Percentiles rank a stretch among this genome's conserved stretches.
These are phyloP conservation scores for Emys orbicularis DNA, from an alignment of 2,797 vertebrate genomes.

Conservation along the genomic window DNA sequence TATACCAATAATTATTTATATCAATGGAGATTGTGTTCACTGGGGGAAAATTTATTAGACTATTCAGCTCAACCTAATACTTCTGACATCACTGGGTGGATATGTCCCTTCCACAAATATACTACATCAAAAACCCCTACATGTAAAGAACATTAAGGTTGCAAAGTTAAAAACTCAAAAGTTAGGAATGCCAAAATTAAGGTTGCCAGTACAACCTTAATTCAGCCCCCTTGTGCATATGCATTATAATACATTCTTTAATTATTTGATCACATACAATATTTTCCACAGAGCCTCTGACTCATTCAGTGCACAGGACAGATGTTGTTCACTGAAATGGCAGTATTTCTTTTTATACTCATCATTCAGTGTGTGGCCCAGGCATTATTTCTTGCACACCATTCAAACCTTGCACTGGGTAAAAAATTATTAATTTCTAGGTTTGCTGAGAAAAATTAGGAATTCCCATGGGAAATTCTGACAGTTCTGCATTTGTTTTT, in stretches of 20 bases:
- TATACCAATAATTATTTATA: background rate
- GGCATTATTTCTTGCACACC: constrained; percentile 2
- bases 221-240: background rate
- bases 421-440: constrained; percentile 22
- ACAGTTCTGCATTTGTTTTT: background rate
- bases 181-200: background rate
- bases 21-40: background rate
- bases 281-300: background rate
- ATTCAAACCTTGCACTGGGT: background rate
- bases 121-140: background rate
- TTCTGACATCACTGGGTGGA: constrained; percentile 23
- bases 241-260: background rate
- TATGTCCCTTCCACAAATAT: background rate
- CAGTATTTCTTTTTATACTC: background rate
- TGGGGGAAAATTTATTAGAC: constrained; percentile 7
- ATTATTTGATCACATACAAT: background rate
- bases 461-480: background rate
- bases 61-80: background rate
- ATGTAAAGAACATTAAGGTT: background rate
- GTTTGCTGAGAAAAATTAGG: constrained; percentile 16
- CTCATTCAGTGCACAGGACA: background rate
- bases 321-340: background rate
- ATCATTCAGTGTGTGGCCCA: background rate
- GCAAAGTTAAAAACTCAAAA: background rate
- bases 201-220: background rate